These are phyloP conservation scores for Nyctibius grandis DNA, from an alignment of 2,797 vertebrate species.

Conservation along the genomic window DNA sequence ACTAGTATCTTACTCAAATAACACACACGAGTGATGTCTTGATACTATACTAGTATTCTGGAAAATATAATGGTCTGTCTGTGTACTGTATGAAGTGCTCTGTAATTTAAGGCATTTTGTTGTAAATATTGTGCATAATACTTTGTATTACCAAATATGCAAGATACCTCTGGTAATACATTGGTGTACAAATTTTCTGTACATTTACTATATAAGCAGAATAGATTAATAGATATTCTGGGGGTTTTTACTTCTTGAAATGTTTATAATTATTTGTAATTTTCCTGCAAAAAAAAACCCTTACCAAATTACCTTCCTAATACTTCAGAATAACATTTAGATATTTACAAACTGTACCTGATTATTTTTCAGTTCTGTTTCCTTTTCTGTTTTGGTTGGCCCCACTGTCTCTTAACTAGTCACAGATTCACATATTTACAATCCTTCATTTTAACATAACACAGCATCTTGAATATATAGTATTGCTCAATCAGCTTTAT, in stretches of 20 bases:
- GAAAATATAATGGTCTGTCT: background rate
- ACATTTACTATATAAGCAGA: background rate
- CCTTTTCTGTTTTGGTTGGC: background rate
- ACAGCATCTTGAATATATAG: background rate
- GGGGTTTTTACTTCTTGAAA: background rate
- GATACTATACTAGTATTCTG: background rate
- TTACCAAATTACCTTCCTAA: background rate
- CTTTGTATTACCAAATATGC: background rate
- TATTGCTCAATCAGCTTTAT: background rate
- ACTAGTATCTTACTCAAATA: background rate
- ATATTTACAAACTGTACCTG: background rate
- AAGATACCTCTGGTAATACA: background rate
- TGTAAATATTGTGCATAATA: background rate
- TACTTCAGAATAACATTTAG: background rate
- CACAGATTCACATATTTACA: background rate
- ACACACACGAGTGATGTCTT: background rate
- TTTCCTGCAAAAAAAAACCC: background rate
- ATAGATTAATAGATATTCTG: background rate
- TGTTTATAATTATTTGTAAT: background rate
- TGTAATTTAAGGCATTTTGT: background rate
- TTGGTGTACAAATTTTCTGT: background rate
- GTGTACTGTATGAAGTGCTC: background rate
- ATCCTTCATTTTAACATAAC: background rate
- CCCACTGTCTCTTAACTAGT: background rate
- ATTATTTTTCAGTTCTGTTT: background rate